Evolutionary conservation across 2,113 vertebrate species (phyloP).

Genomic region (Cygnus atratus): DNA sequence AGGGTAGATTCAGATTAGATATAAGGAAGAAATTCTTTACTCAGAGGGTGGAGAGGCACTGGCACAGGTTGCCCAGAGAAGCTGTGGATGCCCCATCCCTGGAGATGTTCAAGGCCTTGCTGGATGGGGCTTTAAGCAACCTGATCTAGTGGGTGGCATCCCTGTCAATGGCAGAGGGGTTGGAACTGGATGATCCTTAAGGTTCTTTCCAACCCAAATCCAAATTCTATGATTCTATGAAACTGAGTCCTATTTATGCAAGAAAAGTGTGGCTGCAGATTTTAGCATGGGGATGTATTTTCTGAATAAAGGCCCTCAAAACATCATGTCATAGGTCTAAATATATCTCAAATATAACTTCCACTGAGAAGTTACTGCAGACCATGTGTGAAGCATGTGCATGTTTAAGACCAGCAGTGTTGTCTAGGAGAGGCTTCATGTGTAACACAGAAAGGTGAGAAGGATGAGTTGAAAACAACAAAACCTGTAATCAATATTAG

Average conservation of each 20-base stretch:
- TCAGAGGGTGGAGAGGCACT: neutral
- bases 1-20: neutral
- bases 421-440: neutral
- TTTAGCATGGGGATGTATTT: fast-evolving
- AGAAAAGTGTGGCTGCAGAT: neutral
- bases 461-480: neutral
- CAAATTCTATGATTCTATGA: neutral
- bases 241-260: neutral
- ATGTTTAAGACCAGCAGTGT: neutral
- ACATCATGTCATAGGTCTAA: neutral
- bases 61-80: neutral
- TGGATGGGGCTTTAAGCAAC: neutral
- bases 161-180: neutral
- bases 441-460: neutral
- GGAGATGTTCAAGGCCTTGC: neutral
- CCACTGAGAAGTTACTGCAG: neutral
- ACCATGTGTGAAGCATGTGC: neutral
- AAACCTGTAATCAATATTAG: neutral
- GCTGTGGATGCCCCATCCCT: neutral
- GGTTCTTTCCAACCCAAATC: neutral
- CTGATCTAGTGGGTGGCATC: neutral
- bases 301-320: neutral
- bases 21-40: neutral
- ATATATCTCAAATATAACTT: neutral
- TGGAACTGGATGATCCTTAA: neutral